Evolutionary conservation across 2,113 vertebrate species (phyloP), one percentile per base, ranked within the genome.

Genomic region (Microcebus griseorufus): DNA sequence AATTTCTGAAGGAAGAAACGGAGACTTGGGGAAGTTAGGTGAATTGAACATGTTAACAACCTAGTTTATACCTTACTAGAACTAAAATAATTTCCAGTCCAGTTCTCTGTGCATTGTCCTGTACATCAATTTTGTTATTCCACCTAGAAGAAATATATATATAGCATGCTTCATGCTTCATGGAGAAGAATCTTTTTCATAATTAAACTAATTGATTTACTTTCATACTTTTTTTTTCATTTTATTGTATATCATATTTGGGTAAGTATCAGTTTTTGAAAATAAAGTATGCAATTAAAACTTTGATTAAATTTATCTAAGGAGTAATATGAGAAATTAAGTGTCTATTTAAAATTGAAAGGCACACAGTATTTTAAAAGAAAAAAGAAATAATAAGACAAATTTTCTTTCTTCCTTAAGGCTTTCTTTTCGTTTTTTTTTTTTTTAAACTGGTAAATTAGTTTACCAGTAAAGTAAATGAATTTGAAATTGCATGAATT

Each of bases 251-350:
- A 73, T 65, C 79, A 0, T 60, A 83, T 58, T 83, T 58, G 17
- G 23, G 6, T 90, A 72, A 92, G 14, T 73, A 83, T 73, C 32
- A 5, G 80, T 55, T 94, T 96, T 95, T 65, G 11, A 76, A 97
- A 97, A 90, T 87, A 64, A 78, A 83, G 18, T 53, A 34, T 84
- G 5, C 16, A 94, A 75, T 90, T 90, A 94, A 87, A 86, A 81
- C 4, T 92, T 92, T 42, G 13, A 7, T 85, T 80, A 97, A 80
- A 81, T 65, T 84, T 88, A n/a, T n/a, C n/a, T n/a, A 64, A 87
- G 73, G 45, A 69, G 82, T 29, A 72, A 20, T 55, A 34, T 62
- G 25, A 87, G 32, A 95, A 88, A 73, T 90, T 97, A 75, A 83
- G 64, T 45, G 2, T 39, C 25, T 81, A 64, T 60, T 92, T 13